phyloP scores from a whole-genome alignment of 2,797 vertebrate genomes.

The Tragelaphus oryx region DNA sequence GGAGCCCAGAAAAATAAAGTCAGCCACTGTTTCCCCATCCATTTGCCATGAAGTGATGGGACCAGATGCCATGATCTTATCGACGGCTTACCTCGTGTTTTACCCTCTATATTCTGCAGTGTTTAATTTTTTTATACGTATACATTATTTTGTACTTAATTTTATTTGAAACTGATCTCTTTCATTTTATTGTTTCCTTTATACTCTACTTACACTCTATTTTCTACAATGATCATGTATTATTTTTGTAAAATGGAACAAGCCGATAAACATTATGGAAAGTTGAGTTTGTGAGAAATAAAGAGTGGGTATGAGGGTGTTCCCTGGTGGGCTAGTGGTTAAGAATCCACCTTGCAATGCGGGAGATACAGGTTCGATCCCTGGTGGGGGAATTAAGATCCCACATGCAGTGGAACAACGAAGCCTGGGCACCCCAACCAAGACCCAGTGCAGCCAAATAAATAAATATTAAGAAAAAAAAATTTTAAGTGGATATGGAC shows the following conservation, averaged over 20 bases:
- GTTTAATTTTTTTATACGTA: neutral
- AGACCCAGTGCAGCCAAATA: neutral
- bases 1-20: fast-evolving
- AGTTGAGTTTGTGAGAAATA: neutral
- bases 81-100: fast-evolving
- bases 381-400: neutral
- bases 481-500: neutral
- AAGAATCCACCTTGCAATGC: neutral
- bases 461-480: neutral
- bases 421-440: neutral
- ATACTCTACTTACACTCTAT: neutral
- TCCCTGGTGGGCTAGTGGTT: neutral
- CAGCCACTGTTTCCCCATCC: neutral
- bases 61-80: neutral
- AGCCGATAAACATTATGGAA: neutral
- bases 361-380: neutral
- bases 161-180: neutral
- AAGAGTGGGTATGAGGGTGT: neutral
- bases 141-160: neutral
- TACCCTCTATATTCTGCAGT: neutral
- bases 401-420: neutral
- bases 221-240: neutral
- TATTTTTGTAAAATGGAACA: neutral
- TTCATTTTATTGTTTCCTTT: neutral
- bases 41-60: neutral